Base-by-base conservation (phyloP, 1,140 invertebrate genomes). In the Bombus huntii region DNA sequence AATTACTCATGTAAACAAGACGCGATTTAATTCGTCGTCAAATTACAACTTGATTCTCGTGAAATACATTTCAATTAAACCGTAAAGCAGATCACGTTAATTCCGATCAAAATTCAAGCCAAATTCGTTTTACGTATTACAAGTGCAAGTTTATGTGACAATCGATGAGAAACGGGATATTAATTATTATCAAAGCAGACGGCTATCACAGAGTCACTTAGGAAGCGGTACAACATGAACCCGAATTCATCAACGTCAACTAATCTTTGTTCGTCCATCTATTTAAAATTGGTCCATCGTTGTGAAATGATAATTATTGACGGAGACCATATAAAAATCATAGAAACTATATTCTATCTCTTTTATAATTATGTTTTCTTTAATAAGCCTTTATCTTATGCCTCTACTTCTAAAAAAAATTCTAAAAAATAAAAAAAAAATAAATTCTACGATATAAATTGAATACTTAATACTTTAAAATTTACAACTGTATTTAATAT, bases 191-290 rank as follows among this genome's bases (percentile, higher is more conserved):
- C 10, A 37, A 37, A 18, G 25, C 18, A 39, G n/a, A 62, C 22
- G 10, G 15, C 39, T 59, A 72, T 72, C 39, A 13, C 3, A 6
- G 0, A 59, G 1, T 12, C 18, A 39, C 65, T 47, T 53, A n/a
- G 34, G 44, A 57, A 57, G 72, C 44, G 9, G 13, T n/a, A 9
- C 31, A 53, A 28, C 9, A 39, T 9, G 31, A 82, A 25, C 22
- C 28, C 3, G n/a, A 78, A 83, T 83, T 70, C 73, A 77, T 83
- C 73, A 83, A 34, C 28, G 73, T 83, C 81, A 42, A 39, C 44
- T 65, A 34, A 78, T 71, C 82, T 77, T 83, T 59, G 74, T 57
- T 53, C 65, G n/a, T 12, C 42, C 73, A 57, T 83, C 34, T 57
- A 76, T 47, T 44, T 57, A 47, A 68, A 82, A 31, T 39, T 31